These are phyloP conservation scores for Trogon surrucura DNA, from an alignment of 2,113 vertebrate species.

Conservation along the genomic window DNA sequence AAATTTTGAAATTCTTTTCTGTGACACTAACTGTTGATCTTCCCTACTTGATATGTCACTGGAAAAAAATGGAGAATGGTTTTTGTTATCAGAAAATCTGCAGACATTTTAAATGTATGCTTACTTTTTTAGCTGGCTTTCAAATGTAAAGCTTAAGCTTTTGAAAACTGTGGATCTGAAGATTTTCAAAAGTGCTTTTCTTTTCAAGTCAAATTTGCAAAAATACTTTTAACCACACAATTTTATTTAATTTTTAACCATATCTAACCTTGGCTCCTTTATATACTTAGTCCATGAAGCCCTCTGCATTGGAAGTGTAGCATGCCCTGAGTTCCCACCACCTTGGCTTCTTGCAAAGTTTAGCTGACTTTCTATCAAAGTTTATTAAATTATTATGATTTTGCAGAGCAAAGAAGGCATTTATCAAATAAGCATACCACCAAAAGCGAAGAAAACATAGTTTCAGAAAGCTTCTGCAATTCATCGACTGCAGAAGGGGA, in stretches of 20 bases:
- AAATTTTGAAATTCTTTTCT: neutral
- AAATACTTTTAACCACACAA: neutral
- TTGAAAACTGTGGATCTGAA: neutral
- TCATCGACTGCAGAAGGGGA: neutral
- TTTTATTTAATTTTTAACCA: neutral
- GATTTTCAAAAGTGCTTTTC: neutral
- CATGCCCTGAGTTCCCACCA: neutral
- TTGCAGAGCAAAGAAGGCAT: neutral
- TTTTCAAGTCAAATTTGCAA: neutral
- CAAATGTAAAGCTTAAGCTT: neutral
- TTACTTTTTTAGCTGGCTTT: neutral
- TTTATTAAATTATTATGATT: slow-evolving; percentile 3
- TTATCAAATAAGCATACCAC: neutral
- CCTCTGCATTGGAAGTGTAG: neutral
- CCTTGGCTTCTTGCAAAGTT: neutral
- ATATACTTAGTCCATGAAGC: neutral
- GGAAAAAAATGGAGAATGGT: neutral
- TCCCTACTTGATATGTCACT: neutral
- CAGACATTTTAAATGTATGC: neutral
- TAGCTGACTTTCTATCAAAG: neutral
- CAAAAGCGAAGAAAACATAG: neutral
- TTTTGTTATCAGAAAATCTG: neutral
- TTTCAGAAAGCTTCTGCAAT: neutral
- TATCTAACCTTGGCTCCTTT: neutral
- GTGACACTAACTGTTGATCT: neutral